Evolutionary conservation across 2,888 invertebrate genomes (phyloP).

Genomic region (Nomada flava): DNA sequence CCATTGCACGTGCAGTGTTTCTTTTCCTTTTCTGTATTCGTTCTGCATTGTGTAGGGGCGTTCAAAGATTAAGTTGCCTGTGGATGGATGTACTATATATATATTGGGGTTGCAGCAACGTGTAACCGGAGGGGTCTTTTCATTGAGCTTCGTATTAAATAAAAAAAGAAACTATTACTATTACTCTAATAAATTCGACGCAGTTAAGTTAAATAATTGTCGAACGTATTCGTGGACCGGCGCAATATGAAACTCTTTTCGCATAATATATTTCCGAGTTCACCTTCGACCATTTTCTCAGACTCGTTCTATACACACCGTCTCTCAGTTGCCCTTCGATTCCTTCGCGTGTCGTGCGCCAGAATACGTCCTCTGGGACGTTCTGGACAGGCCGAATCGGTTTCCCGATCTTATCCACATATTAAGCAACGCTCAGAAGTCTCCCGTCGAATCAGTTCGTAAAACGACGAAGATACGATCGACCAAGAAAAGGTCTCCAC

Average conservation of each 20-base stretch:
- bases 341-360: neutral
- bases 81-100: no score
- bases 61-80: neutral
- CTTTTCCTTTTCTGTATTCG: neutral
- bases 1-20: conserved; percentile 46
- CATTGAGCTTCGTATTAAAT: no score
- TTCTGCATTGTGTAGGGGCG: neutral
- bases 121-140: no score
- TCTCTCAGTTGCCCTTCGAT: neutral
- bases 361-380: neutral
- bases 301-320: neutral
- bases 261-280: neutral
- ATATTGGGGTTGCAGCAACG: no score
- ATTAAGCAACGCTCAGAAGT: neutral
- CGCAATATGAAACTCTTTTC: no score
- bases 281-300: neutral
- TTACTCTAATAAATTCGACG: no score
- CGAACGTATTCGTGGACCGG: no score
- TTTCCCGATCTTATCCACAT: neutral
- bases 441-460: neutral
- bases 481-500: conserved; percentile 3
- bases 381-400: neutral
- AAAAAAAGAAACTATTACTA: no score
- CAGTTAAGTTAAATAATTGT: no score
- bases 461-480: neutral